Evolutionary conservation across 1,140 invertebrate genomes (phyloP), one percentile per base, ranked within the genome.

Genomic region (Ostrea denselamellosa): DNA sequence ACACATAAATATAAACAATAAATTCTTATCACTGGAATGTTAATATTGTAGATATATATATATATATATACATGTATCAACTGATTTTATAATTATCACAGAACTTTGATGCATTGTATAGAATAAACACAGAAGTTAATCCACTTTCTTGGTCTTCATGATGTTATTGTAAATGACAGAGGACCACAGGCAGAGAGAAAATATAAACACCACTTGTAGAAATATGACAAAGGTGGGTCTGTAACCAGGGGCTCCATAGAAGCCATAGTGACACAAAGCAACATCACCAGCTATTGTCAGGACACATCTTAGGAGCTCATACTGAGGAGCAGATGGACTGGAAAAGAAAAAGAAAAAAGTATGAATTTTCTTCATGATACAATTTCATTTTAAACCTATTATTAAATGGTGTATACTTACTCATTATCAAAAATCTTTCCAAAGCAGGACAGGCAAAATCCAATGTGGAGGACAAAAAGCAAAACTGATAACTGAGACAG

Each of bases 391-490:
- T 5, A 44, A 44, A 44, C 34, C 5, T 44, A 44, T 44, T 5
- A n/a, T 44, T 81, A 28, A 14, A 19, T 22, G 4, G 53, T 56
- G 2, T 2, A 58, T 52, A 88, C 87, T 88, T 88, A 88, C 87
- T 81, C 56, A 17, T 88, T 86, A 54, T 88, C 87, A 82, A 88
- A 88, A 34, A 88, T 88, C 34, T 68, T 86, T 2, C 87, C 87
- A 86, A 88, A 88, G 54, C 85, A 86, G 9, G 87, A 83, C 25
- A 88, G 85, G 25, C 58, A 44, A 22, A 86, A 86, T 34, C 87
- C 87, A 56, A 68, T 51, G 28, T 88, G 85, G 9, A 88, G 56
- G 14, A 88, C 34, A 22, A 86, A 54, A 17, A 56, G 83, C 5
- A 88, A 34, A 0, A 86, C 28, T 5, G 77, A 28, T 4, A 54